Conservation (phyloP, 30 jellyfish, hydroid and myxozoan genomes). For the Cassiopea xamachana region DNA sequence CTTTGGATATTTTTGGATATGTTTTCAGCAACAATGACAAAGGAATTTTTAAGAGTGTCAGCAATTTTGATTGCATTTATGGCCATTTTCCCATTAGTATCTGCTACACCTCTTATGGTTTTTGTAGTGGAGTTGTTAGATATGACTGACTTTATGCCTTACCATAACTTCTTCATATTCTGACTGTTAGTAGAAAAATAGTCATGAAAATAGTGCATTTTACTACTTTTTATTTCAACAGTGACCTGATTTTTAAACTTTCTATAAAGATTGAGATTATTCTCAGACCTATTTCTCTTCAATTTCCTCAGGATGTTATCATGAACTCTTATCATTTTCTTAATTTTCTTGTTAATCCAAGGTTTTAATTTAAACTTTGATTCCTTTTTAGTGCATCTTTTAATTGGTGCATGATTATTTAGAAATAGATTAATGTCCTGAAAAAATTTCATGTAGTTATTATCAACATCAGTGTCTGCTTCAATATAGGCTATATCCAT, state of each 20-base stretch:
- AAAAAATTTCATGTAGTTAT: background rate
- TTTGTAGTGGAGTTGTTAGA: background rate
- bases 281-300: background rate
- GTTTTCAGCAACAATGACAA: conserved; percentile 47
- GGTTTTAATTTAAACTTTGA: conserved; percentile 34
- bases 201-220: background rate
- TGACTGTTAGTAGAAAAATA: conserved; percentile 3
- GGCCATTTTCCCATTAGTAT: conserved; percentile 30
- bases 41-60: conserved; percentile 51
- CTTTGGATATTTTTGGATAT: conserved; percentile 28
- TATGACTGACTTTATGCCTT: conserved; percentile 3
- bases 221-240: background rate
- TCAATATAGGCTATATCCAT: background rate
- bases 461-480: conserved; percentile 27
- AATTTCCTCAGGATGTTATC: background rate
- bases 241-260: conserved; percentile 41
- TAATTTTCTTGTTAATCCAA: background rate
- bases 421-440: background rate
- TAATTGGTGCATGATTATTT: conserved; percentile 6
- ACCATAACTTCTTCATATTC: conserved; percentile 21
- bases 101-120: conserved; percentile 12
- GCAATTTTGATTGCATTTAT: conserved; percentile 36
- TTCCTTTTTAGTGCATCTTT: conserved; percentile 1
- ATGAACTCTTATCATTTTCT: conserved; percentile 39
- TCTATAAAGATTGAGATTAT: conserved; percentile 14